Evolutionary conservation across 2,888 invertebrate genomes (phyloP), one percentile per base, ranked within the genome.

Genomic region (Trilocha varians): DNA sequence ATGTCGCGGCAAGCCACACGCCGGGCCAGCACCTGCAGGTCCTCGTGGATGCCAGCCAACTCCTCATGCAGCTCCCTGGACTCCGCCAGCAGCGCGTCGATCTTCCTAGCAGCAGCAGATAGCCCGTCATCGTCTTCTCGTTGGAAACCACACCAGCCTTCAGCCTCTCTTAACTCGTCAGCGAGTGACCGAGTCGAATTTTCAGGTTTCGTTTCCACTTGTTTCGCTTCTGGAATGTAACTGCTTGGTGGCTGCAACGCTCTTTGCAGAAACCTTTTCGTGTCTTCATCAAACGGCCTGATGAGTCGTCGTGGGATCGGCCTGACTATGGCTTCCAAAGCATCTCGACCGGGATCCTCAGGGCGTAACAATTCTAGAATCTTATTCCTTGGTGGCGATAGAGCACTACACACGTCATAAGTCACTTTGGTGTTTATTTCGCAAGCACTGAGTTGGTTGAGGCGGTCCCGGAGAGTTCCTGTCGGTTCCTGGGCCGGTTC

Each of bases 11-110:
- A 71, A 48, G 73, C 60, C 65, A 73, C 68, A 70, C 84, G 84
- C 57, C 73, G 71, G 50, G 75, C 79, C 72, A 85, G 84, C 84
- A 87, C 87, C 82, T 87, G 85, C 67, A 87, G 76, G 75, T 86
- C 86, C 47, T 75, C 70, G 54, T 83, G 80, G 61, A 86, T 86
- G 60, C 70, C 80, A 8, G 79, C 78, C 62, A 87, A 67, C 70
- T 84, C 79, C 51, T 62, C 70, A 70, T 83, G 84, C 53, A 87
- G 70, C 43, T 66, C 70, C 15, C 82, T 66, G 8, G 84, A 82
- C 67, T 85, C 85, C 36, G 71, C 78, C 55, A 85, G 70, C 67
- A 87, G 64, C 47, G 71, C 74, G 63, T 79, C 83, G 55, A 85
- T 62, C 35, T 70, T 66, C 40, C 79, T 62, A 52, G 80, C 79